phyloP scores from a whole-genome alignment of 1,140 invertebrate genomes.

The Eriocheir sinensis region DNA sequence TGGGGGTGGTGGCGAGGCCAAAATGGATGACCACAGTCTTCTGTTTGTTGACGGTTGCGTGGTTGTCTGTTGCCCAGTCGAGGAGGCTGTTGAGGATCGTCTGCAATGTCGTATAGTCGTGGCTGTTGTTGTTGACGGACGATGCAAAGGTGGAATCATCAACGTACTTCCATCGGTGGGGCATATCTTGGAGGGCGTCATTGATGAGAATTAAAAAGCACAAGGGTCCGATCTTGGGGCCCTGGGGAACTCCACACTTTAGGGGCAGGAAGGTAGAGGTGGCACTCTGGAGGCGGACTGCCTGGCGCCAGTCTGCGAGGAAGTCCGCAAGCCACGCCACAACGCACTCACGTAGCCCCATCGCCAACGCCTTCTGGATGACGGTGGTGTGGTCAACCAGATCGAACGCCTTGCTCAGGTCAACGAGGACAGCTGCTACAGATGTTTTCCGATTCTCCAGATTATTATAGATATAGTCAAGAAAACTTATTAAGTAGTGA shows the following conservation, averaged over 20 bases:
- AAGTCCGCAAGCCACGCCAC: too few relatives aligned
- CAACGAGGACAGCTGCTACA: neutral
- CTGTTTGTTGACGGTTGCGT: neutral
- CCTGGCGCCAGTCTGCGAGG: neutral
- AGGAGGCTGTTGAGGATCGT: neutral
- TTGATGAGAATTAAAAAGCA: slow-evolving; percentile 50
- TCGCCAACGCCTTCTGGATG: neutral
- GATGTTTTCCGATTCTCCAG: neutral
- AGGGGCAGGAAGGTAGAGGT: slow-evolving; percentile 2
- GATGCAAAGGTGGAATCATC: slow-evolving; percentile 15
- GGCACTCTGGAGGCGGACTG: neutral
- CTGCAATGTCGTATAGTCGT: neutral
- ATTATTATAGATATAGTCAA: neutral
- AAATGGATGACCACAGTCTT: neutral
- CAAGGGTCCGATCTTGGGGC: neutral
- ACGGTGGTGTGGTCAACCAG: neutral
- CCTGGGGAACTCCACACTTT: neutral
- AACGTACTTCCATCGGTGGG: neutral
- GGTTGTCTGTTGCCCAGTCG: neutral
- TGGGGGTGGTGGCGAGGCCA: neutral
- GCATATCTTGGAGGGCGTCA: neutral
- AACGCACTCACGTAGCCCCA: too few relatives aligned
- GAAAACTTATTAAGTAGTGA: neutral
- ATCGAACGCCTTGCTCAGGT: neutral
- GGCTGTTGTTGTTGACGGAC: neutral